These are phyloP conservation scores for Oscheius sp. DNA, from an alignment of 2,888 invertebrate species.

Conservation along the genomic window DNA sequence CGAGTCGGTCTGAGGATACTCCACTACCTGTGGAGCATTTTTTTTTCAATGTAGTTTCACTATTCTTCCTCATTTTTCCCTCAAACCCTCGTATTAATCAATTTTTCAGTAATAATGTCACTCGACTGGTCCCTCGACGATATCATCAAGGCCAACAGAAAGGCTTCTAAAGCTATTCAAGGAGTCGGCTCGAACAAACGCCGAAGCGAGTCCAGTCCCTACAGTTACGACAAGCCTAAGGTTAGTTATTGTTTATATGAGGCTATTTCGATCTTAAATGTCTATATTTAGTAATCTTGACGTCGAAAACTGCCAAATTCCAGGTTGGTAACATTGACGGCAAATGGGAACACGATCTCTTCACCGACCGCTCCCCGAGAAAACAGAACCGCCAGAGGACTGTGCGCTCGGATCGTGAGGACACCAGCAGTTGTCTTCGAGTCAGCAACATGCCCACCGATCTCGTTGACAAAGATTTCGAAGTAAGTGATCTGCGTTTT, in stretches of 20 bases:
- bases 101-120: not conserved
- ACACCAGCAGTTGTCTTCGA: not conserved
- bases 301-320: not conserved
- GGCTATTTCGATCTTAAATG: not conserved
- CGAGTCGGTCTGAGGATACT: too few species aligned
- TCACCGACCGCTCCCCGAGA: not conserved
- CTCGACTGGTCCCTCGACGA: slow-evolving; percentile 21
- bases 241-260: not conserved
- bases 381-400: not conserved
- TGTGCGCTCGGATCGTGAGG: not conserved
- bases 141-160: slow-evolving; percentile 19
- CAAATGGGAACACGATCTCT: slow-evolving; percentile 23
- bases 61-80: too few species aligned
- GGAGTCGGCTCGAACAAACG: too few species aligned
- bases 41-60: too few species aligned
- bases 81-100: too few species aligned
- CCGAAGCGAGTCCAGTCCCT: not conserved
- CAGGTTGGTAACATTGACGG: slow-evolving; percentile 8
- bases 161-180: not conserved
- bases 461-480: slow-evolving; percentile 13
- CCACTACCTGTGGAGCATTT: too few species aligned
- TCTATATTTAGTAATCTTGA: not conserved
- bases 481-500: not conserved
- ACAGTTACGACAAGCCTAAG: not conserved
- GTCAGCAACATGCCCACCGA: slow-evolving; percentile 16